Evolutionary conservation across 2,888 invertebrate genomes (phyloP), one percentile per base, ranked within the genome.

Genomic region (Uloborus plumipes): DNA sequence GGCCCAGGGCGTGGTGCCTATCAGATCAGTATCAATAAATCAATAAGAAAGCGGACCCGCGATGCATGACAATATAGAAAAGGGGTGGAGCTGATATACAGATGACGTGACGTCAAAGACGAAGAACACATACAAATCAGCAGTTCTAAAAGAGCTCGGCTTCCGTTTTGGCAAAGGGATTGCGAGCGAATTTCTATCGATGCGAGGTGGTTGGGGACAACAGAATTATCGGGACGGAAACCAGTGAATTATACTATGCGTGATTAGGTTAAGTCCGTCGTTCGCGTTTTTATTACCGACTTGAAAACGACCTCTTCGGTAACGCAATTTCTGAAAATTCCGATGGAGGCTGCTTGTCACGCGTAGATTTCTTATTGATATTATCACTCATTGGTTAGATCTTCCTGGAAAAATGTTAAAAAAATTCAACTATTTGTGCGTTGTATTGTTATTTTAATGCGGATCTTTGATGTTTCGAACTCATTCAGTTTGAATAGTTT

Each of bases 21-120:
- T 76, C 77, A 67, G 77, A 83, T 77, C 77, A 66, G 83, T 83
- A 83, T 83, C 83, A 73, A 83, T 77, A 83, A 83, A 83, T 83
- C 83, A 73, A 83, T 83, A 82, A 69, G 59, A 49, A 66, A 61
- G 70, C 69, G 59, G 58, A 72, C 62, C 53, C 59, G 73, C 61
- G 67, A 69, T 77, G 83, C 83, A 83, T 83, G 77, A 83, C 83
- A 83, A 83, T 83, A 83, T 77, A 62, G 76, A 50, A 31, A 55
- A 73, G 77, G 83, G 83, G 82, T 82, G 83, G 83, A 83, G 83
- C 53, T 83, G 77, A 77, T 77, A 77, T 58, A 69, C 64, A 80
- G 73, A 80, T 80, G 80, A 81, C 80, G 80, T 81, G 80, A 81
- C 80, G 74, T 62, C 80, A 69, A 64, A 81, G 64, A 81, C 80